Evolutionary conservation across 1,140 invertebrate species (phyloP).

Genomic region (Ganaspis sp.): DNA sequence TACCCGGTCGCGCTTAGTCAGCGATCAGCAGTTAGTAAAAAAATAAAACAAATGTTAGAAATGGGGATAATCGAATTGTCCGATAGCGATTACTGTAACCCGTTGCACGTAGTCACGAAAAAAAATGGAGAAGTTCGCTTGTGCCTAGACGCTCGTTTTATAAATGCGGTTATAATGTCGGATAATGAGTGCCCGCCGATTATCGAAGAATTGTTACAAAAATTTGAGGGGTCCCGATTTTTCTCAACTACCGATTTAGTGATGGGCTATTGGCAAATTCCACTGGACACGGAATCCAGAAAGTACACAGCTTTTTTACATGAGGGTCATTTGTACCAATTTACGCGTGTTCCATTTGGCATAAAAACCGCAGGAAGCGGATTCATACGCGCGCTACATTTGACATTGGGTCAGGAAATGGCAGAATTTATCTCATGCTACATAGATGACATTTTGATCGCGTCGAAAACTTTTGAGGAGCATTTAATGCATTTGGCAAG

Average conservation of each 20-base stretch:
- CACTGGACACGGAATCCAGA: constrained; percentile 49
- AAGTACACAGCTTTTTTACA: constrained; percentile 63
- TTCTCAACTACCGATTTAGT: constrained; percentile 59
- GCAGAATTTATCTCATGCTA: constrained; percentile 41
- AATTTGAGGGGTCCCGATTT: constrained; percentile 46
- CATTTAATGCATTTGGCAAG: constrained; percentile 47
- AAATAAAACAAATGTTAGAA: constrained; percentile 42
- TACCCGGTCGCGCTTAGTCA: constrained; percentile 48
- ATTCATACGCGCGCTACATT: constrained; percentile 51
- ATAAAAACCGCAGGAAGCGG: constrained; percentile 59
- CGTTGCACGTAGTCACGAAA: constrained; percentile 56
- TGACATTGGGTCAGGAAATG: constrained; percentile 30
- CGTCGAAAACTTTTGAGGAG: constrained; percentile 38
- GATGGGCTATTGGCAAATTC: constrained; percentile 64
- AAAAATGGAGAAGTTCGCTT: constrained; percentile 56
- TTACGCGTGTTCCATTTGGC: constrained; percentile 61
- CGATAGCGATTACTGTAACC: constrained; percentile 59
- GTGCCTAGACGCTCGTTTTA: constrained; percentile 60
- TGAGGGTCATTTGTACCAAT: constrained; percentile 54
- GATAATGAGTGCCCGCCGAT: constrained; percentile 55
- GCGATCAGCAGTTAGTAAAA: constrained; percentile 16
- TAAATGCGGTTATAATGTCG: constrained; percentile 56
- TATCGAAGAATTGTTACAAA: constrained; percentile 55
- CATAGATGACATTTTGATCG: constrained; percentile 50
- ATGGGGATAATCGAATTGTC: constrained; percentile 50